A percentile compares a stretch with the other conserved stretches of the same genome.
Evolutionary conservation across 2,797 vertebrate species (phyloP).

Genomic region (Eutrigla gurnardus): DNA sequence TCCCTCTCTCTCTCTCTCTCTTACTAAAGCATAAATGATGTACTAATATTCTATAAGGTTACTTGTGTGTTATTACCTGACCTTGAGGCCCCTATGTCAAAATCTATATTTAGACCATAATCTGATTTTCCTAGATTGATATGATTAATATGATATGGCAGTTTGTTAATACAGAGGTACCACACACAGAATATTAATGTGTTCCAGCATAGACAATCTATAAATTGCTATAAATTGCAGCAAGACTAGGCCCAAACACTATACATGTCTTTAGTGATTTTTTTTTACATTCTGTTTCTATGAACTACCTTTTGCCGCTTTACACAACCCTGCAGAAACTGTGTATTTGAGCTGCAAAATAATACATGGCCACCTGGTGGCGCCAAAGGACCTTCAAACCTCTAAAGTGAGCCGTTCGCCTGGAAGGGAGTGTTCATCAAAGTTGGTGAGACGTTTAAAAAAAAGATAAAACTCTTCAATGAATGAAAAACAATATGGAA

Average conservation of each 20-base stretch:
- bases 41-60: too few species aligned
- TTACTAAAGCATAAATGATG: neutral
- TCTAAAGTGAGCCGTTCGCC: neutral
- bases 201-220: neutral
- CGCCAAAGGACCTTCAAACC: constrained; percentile 24
- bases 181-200: neutral
- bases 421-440: too few species aligned
- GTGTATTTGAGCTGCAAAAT: neutral
- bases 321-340: neutral
- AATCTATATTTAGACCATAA: neutral
- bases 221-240: too few species aligned
- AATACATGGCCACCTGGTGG: constrained; percentile 42
- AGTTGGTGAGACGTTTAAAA: too few species aligned
- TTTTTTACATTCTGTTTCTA: neutral
- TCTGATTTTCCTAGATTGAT: neutral
- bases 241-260: too few species aligned
- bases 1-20: too few species aligned
- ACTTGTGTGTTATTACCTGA: neutral
- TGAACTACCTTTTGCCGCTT: neutral
- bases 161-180: too few species aligned
- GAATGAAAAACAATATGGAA: neutral
- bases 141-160: too few species aligned
- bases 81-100: neutral
- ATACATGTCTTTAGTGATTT: neutral
- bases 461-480: too few species aligned